Conservation (phyloP, 2,888 invertebrate genomes). For the Smittia aterrima region DNA sequence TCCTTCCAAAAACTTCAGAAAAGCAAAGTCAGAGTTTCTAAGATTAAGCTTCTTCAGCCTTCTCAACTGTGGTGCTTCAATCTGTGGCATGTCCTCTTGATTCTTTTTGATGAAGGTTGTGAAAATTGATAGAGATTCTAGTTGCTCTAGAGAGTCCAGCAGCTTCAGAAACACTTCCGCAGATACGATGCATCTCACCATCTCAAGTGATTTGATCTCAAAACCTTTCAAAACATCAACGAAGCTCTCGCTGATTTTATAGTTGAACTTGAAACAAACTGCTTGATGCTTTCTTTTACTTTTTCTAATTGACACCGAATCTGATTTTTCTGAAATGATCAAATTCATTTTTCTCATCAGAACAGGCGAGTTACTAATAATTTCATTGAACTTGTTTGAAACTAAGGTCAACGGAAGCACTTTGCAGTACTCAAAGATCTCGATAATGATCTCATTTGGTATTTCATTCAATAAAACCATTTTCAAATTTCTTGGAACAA, state of each 20-base stretch:
- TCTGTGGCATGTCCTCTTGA: neutral
- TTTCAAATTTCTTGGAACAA: neutral
- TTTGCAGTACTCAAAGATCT: slow-evolving; percentile 26
- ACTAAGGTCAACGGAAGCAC: slow-evolving; percentile 14
- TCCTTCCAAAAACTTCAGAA: neutral
- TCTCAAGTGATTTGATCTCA: slow-evolving; percentile 9
- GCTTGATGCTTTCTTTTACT: neutral
- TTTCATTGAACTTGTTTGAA: slow-evolving; percentile 10
- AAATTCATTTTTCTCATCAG: slow-evolving; percentile 25
- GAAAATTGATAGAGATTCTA: neutral
- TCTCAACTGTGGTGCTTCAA: neutral
- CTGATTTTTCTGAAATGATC: neutral
- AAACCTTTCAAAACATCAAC: neutral
- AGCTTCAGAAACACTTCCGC: neutral
- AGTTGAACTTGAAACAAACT: neutral
- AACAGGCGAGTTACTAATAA: slow-evolving; percentile 19
- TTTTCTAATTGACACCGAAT: neutral
- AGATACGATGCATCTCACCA: slow-evolving; percentile 3
- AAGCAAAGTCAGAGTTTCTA: slow-evolving; percentile 18
- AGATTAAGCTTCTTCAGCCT: neutral
- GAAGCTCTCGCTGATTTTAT: neutral
- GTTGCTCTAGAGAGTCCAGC: neutral
- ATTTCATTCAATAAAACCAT: neutral
- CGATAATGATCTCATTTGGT: slow-evolving; percentile 16
- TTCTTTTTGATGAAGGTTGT: slow-evolving; percentile 22